Evolutionary conservation across 2,797 vertebrate genomes (phyloP).

Genomic region (Erpetoichthys calabaricus): DNA sequence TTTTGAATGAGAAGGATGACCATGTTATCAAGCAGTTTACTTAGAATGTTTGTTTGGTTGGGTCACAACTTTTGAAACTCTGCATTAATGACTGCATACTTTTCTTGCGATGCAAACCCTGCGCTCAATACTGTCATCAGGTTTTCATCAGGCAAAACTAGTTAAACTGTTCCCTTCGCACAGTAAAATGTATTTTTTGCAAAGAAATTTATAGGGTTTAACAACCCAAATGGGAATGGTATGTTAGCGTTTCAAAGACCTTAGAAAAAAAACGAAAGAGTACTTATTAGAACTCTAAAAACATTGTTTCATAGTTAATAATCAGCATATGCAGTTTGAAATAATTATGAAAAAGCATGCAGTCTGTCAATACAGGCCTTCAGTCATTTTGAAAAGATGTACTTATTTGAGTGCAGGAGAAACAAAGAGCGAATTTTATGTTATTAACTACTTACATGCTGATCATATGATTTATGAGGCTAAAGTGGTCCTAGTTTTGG

Average conservation of each 20-base stretch:
- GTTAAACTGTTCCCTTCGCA: slow-evolving; percentile 4
- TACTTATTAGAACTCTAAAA: neutral
- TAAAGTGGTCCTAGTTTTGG: slow-evolving; percentile 66
- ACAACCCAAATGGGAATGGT: slow-evolving; percentile 2
- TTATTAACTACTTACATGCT: slow-evolving; percentile 67
- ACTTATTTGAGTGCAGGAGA: slow-evolving; percentile 7
- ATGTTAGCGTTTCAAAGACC: slow-evolving; percentile 5
- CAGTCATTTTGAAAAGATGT: slow-evolving; percentile 1
- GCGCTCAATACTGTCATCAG: neutral
- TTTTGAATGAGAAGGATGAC: too few relatives aligned
- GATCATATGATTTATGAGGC: slow-evolving; percentile 70
- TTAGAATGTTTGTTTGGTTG: too few relatives aligned
- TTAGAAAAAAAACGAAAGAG: slow-evolving; percentile 8
- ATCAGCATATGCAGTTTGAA: slow-evolving; percentile 43
- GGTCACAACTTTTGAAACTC: too few relatives aligned
- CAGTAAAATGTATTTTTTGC: slow-evolving; percentile 7
- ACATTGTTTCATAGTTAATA: slow-evolving; percentile 25
- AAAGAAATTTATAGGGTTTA: slow-evolving; percentile 1
- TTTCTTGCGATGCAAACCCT: too few relatives aligned
- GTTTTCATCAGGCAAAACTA: slow-evolving; percentile 3
- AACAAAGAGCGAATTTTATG: slow-evolving; percentile 33
- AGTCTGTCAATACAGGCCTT: neutral
- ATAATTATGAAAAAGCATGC: slow-evolving; percentile 9
- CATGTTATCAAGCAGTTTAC: too few relatives aligned
- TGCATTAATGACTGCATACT: too few relatives aligned